phyloP scores from a whole-genome alignment of 2,888 invertebrate genomes.

The Polylopha cassiicola region DNA sequence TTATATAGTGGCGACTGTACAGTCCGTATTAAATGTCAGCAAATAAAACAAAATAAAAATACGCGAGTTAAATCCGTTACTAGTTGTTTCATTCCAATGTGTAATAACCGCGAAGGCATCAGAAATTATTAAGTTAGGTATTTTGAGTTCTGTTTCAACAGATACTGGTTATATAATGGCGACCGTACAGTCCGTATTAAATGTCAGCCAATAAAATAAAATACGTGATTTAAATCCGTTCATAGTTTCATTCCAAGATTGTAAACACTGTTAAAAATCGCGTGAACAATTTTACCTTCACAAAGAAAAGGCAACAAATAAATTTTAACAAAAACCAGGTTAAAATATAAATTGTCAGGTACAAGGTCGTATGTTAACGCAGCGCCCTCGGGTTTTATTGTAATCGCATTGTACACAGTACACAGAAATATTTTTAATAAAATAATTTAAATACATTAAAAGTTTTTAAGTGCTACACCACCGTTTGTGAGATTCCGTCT shows the following conservation, averaged over 20 bases:
- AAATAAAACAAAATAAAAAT: too few species aligned
- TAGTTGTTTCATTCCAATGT: too few species aligned
- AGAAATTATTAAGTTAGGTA: constrained; percentile 17
- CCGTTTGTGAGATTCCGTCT: too few species aligned
- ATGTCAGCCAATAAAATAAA: too few species aligned
- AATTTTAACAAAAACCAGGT: constrained; percentile 2
- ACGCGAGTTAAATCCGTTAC: too few species aligned
- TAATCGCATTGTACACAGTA: constrained; percentile 21
- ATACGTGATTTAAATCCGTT: constrained; percentile 25
- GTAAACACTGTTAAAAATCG: too few species aligned
- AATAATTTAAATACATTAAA: too few species aligned
- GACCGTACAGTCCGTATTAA: constrained; percentile 30
- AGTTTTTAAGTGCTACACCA: too few species aligned
- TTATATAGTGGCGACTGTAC: neutral
- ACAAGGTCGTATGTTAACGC: constrained; percentile 5
- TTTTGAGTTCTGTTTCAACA: constrained; percentile 27
- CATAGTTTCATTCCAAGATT: constrained; percentile 22
- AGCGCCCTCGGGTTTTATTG: constrained; percentile 24
- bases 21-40: neutral
- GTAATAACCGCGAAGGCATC: too few species aligned
- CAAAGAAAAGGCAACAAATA: constrained; percentile 1
- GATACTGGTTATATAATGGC: constrained; percentile 41
- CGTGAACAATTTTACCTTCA: too few species aligned
- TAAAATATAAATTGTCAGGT: constrained; percentile 17
- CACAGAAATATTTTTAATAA: too few species aligned